phyloP scores from a whole-genome alignment of 2,888 invertebrate species.

The Arge pagana region DNA sequence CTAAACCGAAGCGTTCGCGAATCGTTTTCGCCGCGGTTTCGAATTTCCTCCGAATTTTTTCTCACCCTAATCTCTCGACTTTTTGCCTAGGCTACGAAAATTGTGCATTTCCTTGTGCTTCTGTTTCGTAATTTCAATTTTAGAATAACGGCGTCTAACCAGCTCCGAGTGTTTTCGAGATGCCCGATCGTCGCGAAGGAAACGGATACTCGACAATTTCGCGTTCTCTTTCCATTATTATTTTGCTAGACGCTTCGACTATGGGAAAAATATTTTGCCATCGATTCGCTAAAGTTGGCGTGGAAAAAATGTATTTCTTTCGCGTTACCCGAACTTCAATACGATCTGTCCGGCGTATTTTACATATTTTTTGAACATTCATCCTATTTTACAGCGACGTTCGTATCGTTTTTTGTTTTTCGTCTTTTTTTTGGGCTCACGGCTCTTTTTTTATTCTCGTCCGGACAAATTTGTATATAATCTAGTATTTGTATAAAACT shows the following conservation, averaged over 20 bases:
- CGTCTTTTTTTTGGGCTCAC: neutral
- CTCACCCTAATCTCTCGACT: slow-evolving; percentile 12
- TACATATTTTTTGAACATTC: neutral
- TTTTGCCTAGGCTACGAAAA: slow-evolving; percentile 39
- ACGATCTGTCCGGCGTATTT: slow-evolving; percentile 11
- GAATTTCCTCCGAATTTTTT: slow-evolving; percentile 24
- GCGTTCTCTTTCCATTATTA: too few relatives aligned
- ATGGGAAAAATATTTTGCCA: too few relatives aligned
- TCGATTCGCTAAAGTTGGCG: too few relatives aligned
- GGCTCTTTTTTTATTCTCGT: slow-evolving; percentile 24
- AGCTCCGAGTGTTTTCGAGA: too few relatives aligned
- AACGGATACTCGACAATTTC: too few relatives aligned
- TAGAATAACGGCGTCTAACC: neutral
- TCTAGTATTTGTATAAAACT: slow-evolving; percentile 18
- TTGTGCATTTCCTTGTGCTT: slow-evolving; percentile 35
- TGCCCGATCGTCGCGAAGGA: too few relatives aligned
- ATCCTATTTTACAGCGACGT: neutral
- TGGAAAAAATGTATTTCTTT: too few relatives aligned
- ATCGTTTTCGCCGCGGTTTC: too few relatives aligned
- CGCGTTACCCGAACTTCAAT: slow-evolving; percentile 4
- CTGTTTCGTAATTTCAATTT: too few relatives aligned
- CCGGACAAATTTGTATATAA: too few relatives aligned
- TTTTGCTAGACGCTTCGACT: too few relatives aligned
- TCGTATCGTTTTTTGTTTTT: slow-evolving; percentile 8
- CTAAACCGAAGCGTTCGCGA: slow-evolving; percentile 5